Percentiles rank a stretch among this genome's conserved stretches.
phyloP scores from a whole-genome alignment of 1,140 invertebrate genomes.

The Aphelenchoides avenae region DNA sequence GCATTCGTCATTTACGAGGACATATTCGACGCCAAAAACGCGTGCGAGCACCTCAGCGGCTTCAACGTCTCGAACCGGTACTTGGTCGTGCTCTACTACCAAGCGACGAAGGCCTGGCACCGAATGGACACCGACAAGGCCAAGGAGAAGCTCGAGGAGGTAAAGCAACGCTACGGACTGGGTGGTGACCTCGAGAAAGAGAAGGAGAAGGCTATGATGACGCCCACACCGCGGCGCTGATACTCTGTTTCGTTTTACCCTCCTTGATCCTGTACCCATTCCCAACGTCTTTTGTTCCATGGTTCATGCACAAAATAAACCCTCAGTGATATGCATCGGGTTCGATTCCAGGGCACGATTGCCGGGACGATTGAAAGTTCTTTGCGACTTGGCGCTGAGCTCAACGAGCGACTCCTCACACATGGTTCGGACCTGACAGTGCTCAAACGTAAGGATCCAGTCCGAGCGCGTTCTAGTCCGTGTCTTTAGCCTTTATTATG shows the following conservation, averaged over 20 bases:
- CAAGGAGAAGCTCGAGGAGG: constrained; percentile 88
- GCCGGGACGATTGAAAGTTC: too few relatives aligned
- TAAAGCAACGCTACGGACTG: constrained; percentile 86
- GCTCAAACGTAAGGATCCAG: too few relatives aligned
- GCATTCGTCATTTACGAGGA: constrained; percentile 99
- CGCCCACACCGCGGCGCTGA: constrained; percentile 14
- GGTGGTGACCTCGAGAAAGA: constrained; percentile 59
- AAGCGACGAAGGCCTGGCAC: constrained; percentile 77
- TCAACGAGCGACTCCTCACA: too few relatives aligned
- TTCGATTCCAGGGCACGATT: too few relatives aligned
- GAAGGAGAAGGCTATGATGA: constrained; percentile 50
- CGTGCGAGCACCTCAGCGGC: constrained; percentile 95
- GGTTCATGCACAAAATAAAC: too few relatives aligned
- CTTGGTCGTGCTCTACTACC: constrained; percentile 93
- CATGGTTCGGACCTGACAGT: too few relatives aligned
- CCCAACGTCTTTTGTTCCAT: too few relatives aligned
- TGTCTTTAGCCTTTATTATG: too few relatives aligned
- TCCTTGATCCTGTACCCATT: too few relatives aligned
- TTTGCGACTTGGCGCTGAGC: too few relatives aligned
- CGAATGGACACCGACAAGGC: constrained; percentile 93
- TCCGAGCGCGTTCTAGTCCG: too few relatives aligned
- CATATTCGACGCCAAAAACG: constrained; percentile 97
- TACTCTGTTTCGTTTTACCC: constrained; percentile 22
- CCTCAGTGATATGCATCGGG: too few relatives aligned
- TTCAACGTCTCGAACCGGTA: constrained; percentile 97